Percentiles rank a stretch among this genome's conserved stretches.
phyloP scores from a whole-genome alignment of 2,888 invertebrate species.

The Drosophila kambysellisi region DNA sequence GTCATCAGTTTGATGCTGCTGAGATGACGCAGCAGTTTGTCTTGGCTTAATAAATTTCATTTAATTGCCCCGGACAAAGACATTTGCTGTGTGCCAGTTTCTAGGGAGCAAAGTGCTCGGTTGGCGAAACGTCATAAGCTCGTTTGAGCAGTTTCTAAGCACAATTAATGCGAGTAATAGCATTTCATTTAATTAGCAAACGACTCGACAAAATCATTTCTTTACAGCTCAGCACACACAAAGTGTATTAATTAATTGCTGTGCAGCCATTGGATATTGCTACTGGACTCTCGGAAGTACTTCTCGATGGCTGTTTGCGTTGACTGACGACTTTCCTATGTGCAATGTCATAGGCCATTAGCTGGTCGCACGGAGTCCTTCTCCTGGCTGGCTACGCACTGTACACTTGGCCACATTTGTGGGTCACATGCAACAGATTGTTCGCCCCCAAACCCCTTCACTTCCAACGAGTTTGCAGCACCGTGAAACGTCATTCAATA shows the following conservation, averaged over 20 bases:
- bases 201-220: slow-evolving; percentile 37
- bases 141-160: slow-evolving; percentile 37
- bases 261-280: slow-evolving; percentile 13
- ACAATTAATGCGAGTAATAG: slow-evolving; percentile 71
- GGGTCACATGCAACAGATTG: slow-evolving; percentile 73
- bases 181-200: slow-evolving; percentile 74
- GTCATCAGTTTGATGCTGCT: slow-evolving; percentile 22
- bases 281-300: not conserved
- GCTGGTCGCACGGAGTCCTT: not conserved
- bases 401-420: slow-evolving; percentile 61
- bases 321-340: slow-evolving; percentile 60
- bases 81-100: slow-evolving; percentile 15
- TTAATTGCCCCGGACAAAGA: slow-evolving; percentile 52
- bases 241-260: slow-evolving; percentile 44
- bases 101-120: not conserved
- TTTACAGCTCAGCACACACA: not conserved
- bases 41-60: slow-evolving; percentile 33
- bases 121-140: slow-evolving; percentile 3
- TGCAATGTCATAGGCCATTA: slow-evolving; percentile 53
- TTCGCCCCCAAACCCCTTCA: slow-evolving; percentile 20
- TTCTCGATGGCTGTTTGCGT: slow-evolving; percentile 5
- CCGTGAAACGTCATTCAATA: slow-evolving; percentile 41
- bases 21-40: slow-evolving; percentile 62
- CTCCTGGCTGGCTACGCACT: slow-evolving; percentile 24
- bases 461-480: slow-evolving; percentile 26